These are phyloP conservation scores for Verasper variegatus DNA, from an alignment of 2,113 vertebrate species.

Conservation along the genomic window DNA sequence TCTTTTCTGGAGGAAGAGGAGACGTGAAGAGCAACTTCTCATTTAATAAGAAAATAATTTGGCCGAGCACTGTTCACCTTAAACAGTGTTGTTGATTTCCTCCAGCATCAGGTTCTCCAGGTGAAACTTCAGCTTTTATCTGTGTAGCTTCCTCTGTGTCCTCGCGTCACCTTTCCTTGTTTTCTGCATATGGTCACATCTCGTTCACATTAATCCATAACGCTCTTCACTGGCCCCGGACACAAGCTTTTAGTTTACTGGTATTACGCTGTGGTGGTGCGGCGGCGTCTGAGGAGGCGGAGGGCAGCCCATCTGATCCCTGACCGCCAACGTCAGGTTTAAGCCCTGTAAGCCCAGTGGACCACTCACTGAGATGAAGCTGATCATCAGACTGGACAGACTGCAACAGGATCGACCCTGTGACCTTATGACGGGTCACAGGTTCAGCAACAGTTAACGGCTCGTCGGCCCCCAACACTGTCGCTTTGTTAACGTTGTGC, in stretches of 20 bases:
- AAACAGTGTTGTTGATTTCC: no score
- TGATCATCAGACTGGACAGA: slow-evolving; percentile 8
- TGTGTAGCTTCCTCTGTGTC: background rate
- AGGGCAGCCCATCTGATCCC: background rate
- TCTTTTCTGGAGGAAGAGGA: no score
- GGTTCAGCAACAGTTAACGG: slow-evolving; percentile 15
- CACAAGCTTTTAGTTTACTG: background rate
- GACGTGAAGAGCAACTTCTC: no score
- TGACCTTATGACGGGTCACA: background rate
- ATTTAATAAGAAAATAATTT: no score
- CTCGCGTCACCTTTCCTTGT: background rate
- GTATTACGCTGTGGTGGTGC: background rate
- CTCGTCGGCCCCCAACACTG: background rate
- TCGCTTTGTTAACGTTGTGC: background rate
- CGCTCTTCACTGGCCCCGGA: background rate
- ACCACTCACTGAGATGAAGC: slow-evolving; percentile 4
- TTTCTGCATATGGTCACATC: background rate
- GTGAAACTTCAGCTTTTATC: background rate
- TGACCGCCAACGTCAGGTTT: background rate
- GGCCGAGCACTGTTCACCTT: no score
- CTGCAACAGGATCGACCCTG: background rate
- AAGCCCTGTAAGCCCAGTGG: background rate
- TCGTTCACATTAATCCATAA: background rate
- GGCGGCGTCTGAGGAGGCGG: background rate
- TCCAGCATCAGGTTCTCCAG: no score